A percentile compares a stretch with the other conserved stretches of the same genome.
Evolutionary conservation across 2,797 vertebrate species (phyloP).

Genomic region (Diplodus sargus): DNA sequence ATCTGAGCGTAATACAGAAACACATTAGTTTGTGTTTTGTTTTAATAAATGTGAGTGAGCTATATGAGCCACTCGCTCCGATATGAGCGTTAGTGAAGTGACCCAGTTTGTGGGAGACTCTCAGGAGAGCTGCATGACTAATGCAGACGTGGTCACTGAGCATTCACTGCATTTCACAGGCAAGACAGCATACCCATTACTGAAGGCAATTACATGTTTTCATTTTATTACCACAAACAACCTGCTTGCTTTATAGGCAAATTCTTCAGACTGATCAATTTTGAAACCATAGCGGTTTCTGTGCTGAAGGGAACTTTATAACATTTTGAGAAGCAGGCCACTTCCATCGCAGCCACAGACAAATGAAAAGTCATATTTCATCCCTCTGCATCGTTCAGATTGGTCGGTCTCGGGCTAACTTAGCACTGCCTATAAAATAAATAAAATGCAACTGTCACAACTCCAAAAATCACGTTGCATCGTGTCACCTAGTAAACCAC

Average conservation of each 20-base stretch:
- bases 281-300: conserved; percentile 4
- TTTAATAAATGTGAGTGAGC: conserved; percentile 10
- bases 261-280: conserved; percentile 25
- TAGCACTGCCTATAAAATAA: neutral
- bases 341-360: conserved; percentile 6
- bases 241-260: conserved; percentile 21
- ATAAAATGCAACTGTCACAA: neutral
- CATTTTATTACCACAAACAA: conserved; percentile 51
- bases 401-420: neutral
- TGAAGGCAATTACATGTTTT: conserved; percentile 56
- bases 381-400: neutral
- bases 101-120: conserved; percentile 62
- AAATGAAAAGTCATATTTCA: neutral
- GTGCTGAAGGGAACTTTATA: neutral
- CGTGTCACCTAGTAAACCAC: conserved; percentile 18
- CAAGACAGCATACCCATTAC: conserved; percentile 45
- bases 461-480: neutral
- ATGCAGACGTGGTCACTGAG: conserved; percentile 51
- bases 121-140: conserved; percentile 65
- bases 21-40: neutral
- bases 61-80: conserved; percentile 19
- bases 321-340: conserved; percentile 1
- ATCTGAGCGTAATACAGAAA: neutral
- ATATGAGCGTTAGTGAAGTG: conserved; percentile 45
- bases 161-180: conserved; percentile 42